Conservation (phyloP, 1,140 invertebrate species). For the Rhynchophorus ferrugineus region DNA sequence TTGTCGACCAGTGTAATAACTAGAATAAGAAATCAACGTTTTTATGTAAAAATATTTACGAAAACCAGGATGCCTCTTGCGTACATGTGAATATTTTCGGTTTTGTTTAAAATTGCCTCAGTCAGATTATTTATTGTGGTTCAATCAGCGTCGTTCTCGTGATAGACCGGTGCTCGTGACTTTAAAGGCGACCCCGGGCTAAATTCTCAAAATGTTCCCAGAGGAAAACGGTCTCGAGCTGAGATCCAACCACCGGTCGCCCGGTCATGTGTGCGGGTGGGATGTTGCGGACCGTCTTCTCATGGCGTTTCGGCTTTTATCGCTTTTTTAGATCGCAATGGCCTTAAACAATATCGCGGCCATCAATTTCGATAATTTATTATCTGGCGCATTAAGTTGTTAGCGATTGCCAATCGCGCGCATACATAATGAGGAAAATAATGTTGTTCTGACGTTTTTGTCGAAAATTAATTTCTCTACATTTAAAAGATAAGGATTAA, state of each 20-base stretch:
- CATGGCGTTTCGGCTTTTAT: background rate
- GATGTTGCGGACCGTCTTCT: background rate
- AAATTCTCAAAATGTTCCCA: constrained; percentile 17
- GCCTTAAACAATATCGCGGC: too few species aligned
- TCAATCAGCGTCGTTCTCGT: constrained; percentile 8
- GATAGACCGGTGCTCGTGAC: constrained; percentile 19
- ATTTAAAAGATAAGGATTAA: too few species aligned
- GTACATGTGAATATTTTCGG: background rate
- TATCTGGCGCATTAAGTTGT: too few species aligned
- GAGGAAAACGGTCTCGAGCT: constrained; percentile 16
- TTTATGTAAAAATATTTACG: too few species aligned
- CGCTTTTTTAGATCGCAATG: background rate
- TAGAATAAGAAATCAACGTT: too few species aligned
- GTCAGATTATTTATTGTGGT: background rate
- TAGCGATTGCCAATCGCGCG: too few species aligned
- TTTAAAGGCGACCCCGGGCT: constrained; percentile 1
- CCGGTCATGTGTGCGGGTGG: constrained; percentile 7
- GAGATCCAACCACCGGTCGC: constrained; percentile 8
- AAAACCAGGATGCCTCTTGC: too few species aligned
- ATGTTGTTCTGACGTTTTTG: too few species aligned
- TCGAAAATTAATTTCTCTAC: too few species aligned
- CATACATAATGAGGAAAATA: too few species aligned
- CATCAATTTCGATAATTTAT: too few species aligned
- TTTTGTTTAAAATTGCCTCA: background rate
- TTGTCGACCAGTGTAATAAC: too few species aligned